Evolutionary conservation across 2,113 vertebrate species (phyloP), one percentile per base, ranked within the genome.

Genomic region (Camelus dromedarius): DNA sequence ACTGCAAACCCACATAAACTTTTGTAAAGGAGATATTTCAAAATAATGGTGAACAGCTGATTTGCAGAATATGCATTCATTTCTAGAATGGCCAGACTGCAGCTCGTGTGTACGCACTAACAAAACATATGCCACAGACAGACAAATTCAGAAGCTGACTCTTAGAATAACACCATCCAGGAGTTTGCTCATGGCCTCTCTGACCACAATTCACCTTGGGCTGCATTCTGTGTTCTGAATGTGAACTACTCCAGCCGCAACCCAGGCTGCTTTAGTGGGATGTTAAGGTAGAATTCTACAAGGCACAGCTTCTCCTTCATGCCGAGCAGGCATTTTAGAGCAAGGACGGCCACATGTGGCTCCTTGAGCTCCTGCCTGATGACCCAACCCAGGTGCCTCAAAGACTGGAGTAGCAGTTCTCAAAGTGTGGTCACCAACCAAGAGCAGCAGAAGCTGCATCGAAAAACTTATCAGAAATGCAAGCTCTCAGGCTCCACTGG

Each of bases 1-100:
- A 77, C 56, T 96, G 88, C 35, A 91, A 84, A 42, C 8, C 48
- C 73, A 64, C 26, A 76, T 32, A 82, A 91, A 86, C 35, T 60
- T 89, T 35, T 69, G 15, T 90, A 66, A 67, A 50, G 32, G 26
- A 50, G 58, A 72, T 73, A 89, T 84, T 94, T 75, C 48, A 92
- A 92, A 88, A 72, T 52, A 89, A 89, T 26, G 2, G 50, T 85
- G 66, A 75, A 79, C 8, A 66, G 22, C 26, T 66, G 28, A 80
- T 62, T 84, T 96, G 38, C 50, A 80, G 67, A 77, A 70, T 70
- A 75, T 52, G 20, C 1, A 30, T 56, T 32, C 19, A 89, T 60
- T 82, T 91, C 69, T 22, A 22, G 42, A 89, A 14, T 1, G 11
- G 26, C 30, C 48, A 54, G 4, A 38, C 13, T 80, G 8, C 12